Percentiles rank a stretch among this genome's conserved stretches.
Conservation (phyloP, 1,140 invertebrate species). For the Drosophila eugracilis region DNA sequence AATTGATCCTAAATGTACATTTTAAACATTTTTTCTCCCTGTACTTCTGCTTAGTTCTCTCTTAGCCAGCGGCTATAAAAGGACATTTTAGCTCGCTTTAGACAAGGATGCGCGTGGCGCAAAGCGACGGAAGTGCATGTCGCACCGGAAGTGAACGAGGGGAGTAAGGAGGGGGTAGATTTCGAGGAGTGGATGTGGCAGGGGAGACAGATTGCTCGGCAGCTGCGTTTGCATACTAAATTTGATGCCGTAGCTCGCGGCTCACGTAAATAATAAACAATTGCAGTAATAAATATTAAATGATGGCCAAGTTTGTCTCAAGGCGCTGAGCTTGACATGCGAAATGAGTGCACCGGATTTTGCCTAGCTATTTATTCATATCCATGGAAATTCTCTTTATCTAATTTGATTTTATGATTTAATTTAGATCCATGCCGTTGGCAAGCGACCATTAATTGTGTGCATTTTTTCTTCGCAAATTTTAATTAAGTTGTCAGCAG, state of each 20-base stretch:
- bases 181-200: background rate
- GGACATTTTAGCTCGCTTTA: slow-evolving; percentile 48
- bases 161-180: background rate
- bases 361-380: background rate
- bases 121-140: slow-evolving; percentile 78
- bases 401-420: background rate
- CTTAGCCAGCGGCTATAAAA: slow-evolving; percentile 41
- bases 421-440: slow-evolving; percentile 6
- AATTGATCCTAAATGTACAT: no score
- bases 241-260: slow-evolving; percentile 51
- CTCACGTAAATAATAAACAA: slow-evolving; percentile 69
- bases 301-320: slow-evolving; percentile 44
- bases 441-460: background rate
- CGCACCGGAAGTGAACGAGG: slow-evolving; percentile 63
- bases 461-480: background rate
- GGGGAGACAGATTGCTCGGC: slow-evolving; percentile 23
- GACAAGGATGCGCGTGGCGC: slow-evolving; percentile 51
- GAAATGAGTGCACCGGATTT: slow-evolving; percentile 14
- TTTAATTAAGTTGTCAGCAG: slow-evolving; percentile 32
- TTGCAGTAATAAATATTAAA: slow-evolving; percentile 63
- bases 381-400: background rate
- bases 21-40: slow-evolving; percentile 8
- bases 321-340: slow-evolving; percentile 29
- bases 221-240: slow-evolving; percentile 73
- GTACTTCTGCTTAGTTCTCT: slow-evolving; percentile 37